These are phyloP conservation scores for Pseudanteris insignis DNA, from an alignment of 2,888 invertebrate species.

Conservation along the genomic window DNA sequence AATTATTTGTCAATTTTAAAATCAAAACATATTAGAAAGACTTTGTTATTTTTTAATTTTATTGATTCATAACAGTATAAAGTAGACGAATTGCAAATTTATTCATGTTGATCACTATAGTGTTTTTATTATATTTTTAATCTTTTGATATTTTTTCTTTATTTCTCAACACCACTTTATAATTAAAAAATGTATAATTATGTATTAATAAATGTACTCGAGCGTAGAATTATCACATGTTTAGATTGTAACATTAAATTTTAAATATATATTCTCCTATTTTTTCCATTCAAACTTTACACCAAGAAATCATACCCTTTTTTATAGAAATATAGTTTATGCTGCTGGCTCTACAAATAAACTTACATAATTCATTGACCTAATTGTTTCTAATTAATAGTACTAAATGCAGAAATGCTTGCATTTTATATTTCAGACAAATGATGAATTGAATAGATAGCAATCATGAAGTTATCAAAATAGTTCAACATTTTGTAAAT, in stretches of 20 bases:
- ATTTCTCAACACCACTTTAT: constrained; percentile 38
- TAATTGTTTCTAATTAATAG: constrained; percentile 8
- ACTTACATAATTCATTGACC: constrained; percentile 4
- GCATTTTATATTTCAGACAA: not conserved
- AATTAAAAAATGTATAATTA: constrained; percentile 45
- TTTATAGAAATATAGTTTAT: constrained; percentile 34
- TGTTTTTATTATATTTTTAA: constrained; percentile 27
- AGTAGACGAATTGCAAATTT: too few relatives aligned
- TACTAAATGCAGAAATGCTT: constrained; percentile 26
- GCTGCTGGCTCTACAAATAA: constrained; percentile 19
- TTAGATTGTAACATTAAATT: constrained; percentile 50
- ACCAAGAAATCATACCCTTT: constrained; percentile 13
- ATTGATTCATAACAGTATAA: too few relatives aligned
- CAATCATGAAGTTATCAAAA: too few relatives aligned
- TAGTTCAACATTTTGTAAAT: too few relatives aligned
- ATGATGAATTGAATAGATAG: not conserved
- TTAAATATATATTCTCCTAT: constrained; percentile 39
- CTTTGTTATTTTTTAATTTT: too few relatives aligned
- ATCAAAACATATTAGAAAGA: too few relatives aligned
- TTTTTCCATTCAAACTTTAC: constrained; percentile 5
- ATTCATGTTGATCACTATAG: too few relatives aligned
- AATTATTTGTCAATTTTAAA: too few relatives aligned
- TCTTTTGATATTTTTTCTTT: constrained; percentile 2
- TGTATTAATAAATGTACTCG: constrained; percentile 44
- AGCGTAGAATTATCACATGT: constrained; percentile 54